Conservation (phyloP, 2,113 vertebrate species). For the Pterophyllum scalare region DNA sequence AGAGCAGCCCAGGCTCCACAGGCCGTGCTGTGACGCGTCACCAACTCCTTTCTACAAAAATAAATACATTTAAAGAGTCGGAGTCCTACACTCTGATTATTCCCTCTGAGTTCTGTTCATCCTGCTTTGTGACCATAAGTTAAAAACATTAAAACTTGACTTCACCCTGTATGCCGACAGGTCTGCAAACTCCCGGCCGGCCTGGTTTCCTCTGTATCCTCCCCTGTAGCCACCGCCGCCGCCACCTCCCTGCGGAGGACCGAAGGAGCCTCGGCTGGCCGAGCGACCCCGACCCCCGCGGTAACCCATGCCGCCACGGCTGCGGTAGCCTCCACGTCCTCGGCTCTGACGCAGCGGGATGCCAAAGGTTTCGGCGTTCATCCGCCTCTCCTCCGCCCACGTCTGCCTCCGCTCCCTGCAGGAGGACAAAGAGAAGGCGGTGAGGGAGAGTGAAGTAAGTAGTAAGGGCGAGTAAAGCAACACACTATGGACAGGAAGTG, state of each 20-base stretch:
- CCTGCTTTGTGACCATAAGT: not conserved
- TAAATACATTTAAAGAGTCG: too few species aligned
- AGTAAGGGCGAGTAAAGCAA: not conserved
- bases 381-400: constrained; percentile 91
- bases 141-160: not conserved
- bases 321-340: constrained; percentile 88
- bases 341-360: constrained; percentile 89
- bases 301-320: constrained; percentile 86
- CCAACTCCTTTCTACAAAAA: too few species aligned
- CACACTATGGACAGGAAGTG: not conserved
- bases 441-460: too few species aligned
- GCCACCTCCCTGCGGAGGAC: constrained; percentile 77
- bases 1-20: too few species aligned
- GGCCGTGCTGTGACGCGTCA: too few species aligned
- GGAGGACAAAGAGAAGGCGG: not conserved
- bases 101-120: too few species aligned
- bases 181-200: constrained; percentile 91
- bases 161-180: constrained; percentile 89
- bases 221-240: constrained; percentile 82
- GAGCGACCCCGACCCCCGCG: constrained; percentile 87
- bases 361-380: constrained; percentile 94
- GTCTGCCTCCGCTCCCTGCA: constrained; percentile 90
- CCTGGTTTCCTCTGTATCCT: constrained; percentile 88
- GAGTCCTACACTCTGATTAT: not conserved
- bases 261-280: constrained; percentile 82